Evolutionary conservation across 2,888 invertebrate species (phyloP), one percentile per base, ranked within the genome.

Genomic region (Sinodicranocentrus sp.): DNA sequence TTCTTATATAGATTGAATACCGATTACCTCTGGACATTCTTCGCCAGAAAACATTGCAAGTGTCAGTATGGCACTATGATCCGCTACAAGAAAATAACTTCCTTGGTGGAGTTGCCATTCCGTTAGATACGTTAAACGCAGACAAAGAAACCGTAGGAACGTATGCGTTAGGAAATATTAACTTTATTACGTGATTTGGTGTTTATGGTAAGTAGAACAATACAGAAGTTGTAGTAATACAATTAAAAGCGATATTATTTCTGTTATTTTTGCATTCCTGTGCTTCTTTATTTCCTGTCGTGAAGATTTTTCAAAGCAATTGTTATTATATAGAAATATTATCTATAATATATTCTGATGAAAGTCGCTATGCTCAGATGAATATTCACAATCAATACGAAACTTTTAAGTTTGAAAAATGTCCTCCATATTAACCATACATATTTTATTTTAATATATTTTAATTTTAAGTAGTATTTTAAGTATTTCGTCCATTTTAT

Each of bases 51-150:
- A 93, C 93, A 10, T 91, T 98, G n/a, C 96, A 97, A 90, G 97
- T 97, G 0, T 97, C 98, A 0, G 95, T 98, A 10, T 98, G 98
- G 98, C 95, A 96, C 90, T 96, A 97, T 91, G 98, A 98, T 90
- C 94, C 96, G 0, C 91, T 98, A 54, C 97, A 97, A 90, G 98
- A 98, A 91, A 98, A 98, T 91, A 96, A 97, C 91, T 96, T 98
- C 90, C 92, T 98, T 10, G 98, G 98, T 26, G 97, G 97, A n/a
- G 95, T 96, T 78, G 94, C 95, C 88, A 93, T 98, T 88, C 94
- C 94, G 1, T 92, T 98, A 15, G 92, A 92, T 82, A 92, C 94
- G 44, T 91, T 96, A 85, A 94, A 96, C 89, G 92, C 97, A 84
- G 93, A 93, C 1, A 93, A 93, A 87, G 97, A 98, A 91, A 94